Base-by-base conservation (phyloP, 1,140 invertebrate species). In the Drosophila kepulauana region DNA sequence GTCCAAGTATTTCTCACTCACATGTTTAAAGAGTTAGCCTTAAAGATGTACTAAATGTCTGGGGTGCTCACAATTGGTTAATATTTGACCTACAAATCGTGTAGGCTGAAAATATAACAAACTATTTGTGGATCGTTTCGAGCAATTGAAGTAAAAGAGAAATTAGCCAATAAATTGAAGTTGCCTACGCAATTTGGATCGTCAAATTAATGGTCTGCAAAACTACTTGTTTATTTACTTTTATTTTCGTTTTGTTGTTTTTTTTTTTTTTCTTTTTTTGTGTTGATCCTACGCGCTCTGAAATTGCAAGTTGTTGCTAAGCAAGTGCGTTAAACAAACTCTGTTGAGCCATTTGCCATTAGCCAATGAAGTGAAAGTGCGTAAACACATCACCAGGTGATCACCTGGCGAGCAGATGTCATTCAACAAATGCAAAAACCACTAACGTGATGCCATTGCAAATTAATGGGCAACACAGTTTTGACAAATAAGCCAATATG, bases 141-240 rank as follows among this genome's bases (percentile, higher is more conserved):
- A 33, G n/a, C 25, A 49, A 28, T n/a, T 56, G 8, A 35, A 30
- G 35, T 15, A 54, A 70, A 63, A 16, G 41, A 49, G n/a, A 68
- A 67, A 59, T 59, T 43, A 20, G 48, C 11, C 46, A 38, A 68
- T 54, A 73, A 68, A 72, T 66, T 49, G 16, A 33, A 54, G 51
- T 38, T 6, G 56, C 64, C 54, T 54, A 68, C 64, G 48, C 56
- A 33, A 54, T 15, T 25, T 20, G 3, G 20, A 35, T n/a, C 59
- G 30, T 25, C 25, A 28, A 10, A 48, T 48, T 11, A 30, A 63
- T 64, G 16, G 15, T 51, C 13, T 57, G 15, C 1, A 20, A 43
- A 30, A 52, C 28, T 28, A 33, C n/a, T 54, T 54, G 51, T 54
- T 15, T 54, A 13, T 33, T 33, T 49, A 28, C 41, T 20, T 28